A percentile compares a stretch with the other conserved stretches of the same genome.
Evolutionary conservation across 2,888 invertebrate species (phyloP).

Genomic region (Allacma fusca): DNA sequence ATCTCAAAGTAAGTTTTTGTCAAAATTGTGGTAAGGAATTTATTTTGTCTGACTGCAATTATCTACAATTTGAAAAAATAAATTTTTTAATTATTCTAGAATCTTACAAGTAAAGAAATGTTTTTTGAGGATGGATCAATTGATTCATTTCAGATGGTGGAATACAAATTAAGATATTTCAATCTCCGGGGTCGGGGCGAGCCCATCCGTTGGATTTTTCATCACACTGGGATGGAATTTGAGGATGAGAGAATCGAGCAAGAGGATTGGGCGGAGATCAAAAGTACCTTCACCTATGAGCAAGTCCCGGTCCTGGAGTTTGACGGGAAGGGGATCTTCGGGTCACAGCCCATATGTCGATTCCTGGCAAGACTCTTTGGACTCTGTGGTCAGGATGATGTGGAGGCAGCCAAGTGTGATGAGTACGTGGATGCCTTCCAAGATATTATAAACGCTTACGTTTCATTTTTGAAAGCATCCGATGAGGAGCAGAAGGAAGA

Average conservation of each 20-base stretch:
- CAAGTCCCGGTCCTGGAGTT: slow-evolving; percentile 9
- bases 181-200: slow-evolving; percentile 47
- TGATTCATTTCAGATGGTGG: slow-evolving; percentile 22
- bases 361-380: slow-evolving; percentile 22
- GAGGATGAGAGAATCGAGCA: slow-evolving; percentile 46
- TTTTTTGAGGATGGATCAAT: too few species aligned
- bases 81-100: too few species aligned
- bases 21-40: too few species aligned
- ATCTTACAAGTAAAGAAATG: too few species aligned
- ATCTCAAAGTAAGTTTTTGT: too few species aligned
- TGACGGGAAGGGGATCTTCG: not conserved
- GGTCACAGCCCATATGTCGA: not conserved
- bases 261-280: slow-evolving; percentile 48
- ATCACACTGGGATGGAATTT: slow-evolving; percentile 51
- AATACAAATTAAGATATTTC: slow-evolving; percentile 49
- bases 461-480: not conserved
- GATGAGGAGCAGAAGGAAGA: slow-evolving; percentile 20
- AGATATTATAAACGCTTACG: not conserved
- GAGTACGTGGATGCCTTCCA: not conserved
- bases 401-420: slow-evolving; percentile 18
- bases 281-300: slow-evolving; percentile 19
- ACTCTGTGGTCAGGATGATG: slow-evolving; percentile 8
- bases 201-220: slow-evolving; percentile 50
- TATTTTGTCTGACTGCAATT: too few species aligned
- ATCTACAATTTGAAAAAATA: too few species aligned